Percentiles rank a stretch among this genome's conserved stretches.
Evolutionary conservation across 2,797 vertebrate genomes (phyloP).

Genomic region (Neosilurus hyrtlii): DNA sequence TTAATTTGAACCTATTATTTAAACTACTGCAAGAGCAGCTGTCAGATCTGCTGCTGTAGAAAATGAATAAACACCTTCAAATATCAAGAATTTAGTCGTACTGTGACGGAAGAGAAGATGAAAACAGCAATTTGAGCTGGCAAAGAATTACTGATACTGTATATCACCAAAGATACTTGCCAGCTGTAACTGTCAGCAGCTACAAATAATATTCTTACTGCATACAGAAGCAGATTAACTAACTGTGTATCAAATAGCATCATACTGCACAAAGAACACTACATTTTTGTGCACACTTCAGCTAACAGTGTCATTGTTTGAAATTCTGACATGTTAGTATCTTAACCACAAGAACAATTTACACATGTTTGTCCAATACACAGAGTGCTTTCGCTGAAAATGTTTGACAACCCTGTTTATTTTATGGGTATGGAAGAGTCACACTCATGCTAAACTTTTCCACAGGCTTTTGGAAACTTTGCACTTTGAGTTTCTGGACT

Average conservation of each 20-base stretch:
- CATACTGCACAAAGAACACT: neutral
- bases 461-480: slow-evolving; percentile 1
- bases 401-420: slow-evolving; percentile 32
- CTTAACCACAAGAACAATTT: neutral
- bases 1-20: neutral
- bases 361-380: slow-evolving; percentile 10
- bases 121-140: slow-evolving; percentile 30
- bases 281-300: neutral
- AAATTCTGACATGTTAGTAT: slow-evolving; percentile 16
- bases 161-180: slow-evolving; percentile 2
- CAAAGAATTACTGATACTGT: slow-evolving; percentile 36
- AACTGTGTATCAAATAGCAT: neutral
- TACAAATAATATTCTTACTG: slow-evolving; percentile 31
- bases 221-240: slow-evolving; percentile 7
- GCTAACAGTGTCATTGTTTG: slow-evolving; percentile 24
- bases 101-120: slow-evolving; percentile 20
- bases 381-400: slow-evolving; percentile 9
- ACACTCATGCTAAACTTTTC: slow-evolving; percentile 2
- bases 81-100: neutral
- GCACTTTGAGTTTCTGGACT: neutral
- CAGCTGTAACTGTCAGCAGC: slow-evolving; percentile 30
- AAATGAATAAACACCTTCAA: neutral
- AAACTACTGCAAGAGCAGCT: neutral
- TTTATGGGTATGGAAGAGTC: slow-evolving; percentile 12
- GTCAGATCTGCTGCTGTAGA: neutral